phyloP scores from a whole-genome alignment of 1,140 invertebrate species.

The Bacillus rossius region DNA sequence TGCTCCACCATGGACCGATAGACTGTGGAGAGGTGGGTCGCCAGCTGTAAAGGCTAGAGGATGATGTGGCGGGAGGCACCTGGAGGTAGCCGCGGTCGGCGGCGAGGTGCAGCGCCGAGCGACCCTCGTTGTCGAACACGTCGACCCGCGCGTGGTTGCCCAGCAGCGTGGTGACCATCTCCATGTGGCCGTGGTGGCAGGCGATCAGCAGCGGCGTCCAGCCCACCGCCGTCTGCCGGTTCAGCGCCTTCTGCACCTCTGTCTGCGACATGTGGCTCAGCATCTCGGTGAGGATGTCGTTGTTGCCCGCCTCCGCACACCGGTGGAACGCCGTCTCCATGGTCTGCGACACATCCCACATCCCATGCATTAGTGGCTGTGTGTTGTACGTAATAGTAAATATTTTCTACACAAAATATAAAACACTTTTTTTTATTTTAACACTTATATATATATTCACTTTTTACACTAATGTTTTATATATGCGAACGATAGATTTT shows the following conservation, averaged over 20 bases:
- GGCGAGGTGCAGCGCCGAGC: constrained; percentile 92
- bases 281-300: constrained; percentile 91
- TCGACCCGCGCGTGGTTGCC: constrained; percentile 94
- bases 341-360: constrained; percentile 57
- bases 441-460: too few species aligned
- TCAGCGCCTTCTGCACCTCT: constrained; percentile 88
- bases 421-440: too few species aligned
- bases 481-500: too few species aligned
- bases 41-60: too few species aligned
- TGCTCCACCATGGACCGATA: too few species aligned
- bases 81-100: constrained; percentile 89
- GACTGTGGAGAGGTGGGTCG: too few species aligned
- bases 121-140: constrained; percentile 95
- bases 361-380: too few species aligned
- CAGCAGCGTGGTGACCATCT: constrained; percentile 79
- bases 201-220: constrained; percentile 97
- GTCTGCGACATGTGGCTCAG: constrained; percentile 80
- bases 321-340: constrained; percentile 95
- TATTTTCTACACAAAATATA: too few species aligned
- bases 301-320: constrained; percentile 91
- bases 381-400: too few species aligned
- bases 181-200: constrained; percentile 66
- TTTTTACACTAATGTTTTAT: too few species aligned
- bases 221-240: constrained; percentile 84
- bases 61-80: constrained; percentile 43